Conservation (phyloP, 2,113 vertebrate genomes). For the Heteronetta atricapilla region DNA sequence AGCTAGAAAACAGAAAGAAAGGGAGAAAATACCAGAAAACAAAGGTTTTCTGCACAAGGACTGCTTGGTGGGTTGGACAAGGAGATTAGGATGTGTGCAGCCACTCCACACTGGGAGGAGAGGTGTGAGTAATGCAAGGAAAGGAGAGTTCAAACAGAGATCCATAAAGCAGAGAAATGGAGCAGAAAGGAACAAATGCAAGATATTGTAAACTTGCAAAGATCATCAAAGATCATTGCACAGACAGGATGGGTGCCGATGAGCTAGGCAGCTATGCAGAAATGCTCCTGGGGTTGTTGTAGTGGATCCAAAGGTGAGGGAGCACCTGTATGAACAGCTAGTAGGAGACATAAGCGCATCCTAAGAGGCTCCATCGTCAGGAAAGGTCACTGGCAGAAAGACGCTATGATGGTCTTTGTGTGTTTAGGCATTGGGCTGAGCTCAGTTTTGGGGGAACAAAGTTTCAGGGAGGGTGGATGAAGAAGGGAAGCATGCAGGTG, state of each 20-base stretch:
- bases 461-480: no score
- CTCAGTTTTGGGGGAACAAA: no score
- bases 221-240: neutral
- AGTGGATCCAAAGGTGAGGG: neutral
- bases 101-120: neutral
- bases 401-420: no score
- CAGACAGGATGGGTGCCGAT: accelerated
- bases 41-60: neutral
- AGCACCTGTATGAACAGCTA: no score
- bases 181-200: neutral
- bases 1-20: neutral
- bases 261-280: neutral
- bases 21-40: neutral
- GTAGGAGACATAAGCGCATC: no score
- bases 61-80: neutral
- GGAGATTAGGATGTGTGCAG: neutral
- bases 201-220: neutral
- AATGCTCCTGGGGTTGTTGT: neutral
- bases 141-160: neutral
- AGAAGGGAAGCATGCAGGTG: no score
- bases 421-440: no score
- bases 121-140: neutral
- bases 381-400: no score
- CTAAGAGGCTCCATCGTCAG: no score
- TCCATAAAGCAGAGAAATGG: neutral